These are phyloP conservation scores for Limnephilus marmoratus DNA, from an alignment of 2,888 invertebrate species.

Conservation along the genomic window DNA sequence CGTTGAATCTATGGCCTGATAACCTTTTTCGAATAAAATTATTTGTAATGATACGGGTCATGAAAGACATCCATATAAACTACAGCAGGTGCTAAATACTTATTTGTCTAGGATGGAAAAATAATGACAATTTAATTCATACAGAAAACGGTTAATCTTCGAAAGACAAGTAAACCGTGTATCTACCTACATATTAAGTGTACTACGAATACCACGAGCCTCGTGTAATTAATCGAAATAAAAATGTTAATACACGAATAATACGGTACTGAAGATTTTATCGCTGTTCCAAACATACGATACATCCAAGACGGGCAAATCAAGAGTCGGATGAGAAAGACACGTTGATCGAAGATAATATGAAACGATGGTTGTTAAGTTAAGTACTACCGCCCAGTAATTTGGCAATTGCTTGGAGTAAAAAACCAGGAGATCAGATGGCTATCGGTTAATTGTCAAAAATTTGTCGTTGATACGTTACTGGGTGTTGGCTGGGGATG, in stretches of 20 bases:
- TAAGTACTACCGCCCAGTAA: constrained; percentile 3
- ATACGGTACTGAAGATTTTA: constrained; percentile 38
- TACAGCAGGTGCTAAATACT: neutral
- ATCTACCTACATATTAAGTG: neutral
- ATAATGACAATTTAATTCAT: neutral
- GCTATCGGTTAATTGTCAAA: neutral
- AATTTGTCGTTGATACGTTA: neutral
- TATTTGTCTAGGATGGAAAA: neutral
- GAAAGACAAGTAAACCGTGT: neutral
- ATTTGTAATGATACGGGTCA: constrained; percentile 48
- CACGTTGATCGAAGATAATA: constrained; percentile 8
- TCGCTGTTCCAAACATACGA: constrained; percentile 7
- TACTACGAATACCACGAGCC: neutral
- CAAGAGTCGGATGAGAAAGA: constrained; percentile 30
- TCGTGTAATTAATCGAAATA: constrained; percentile 18
- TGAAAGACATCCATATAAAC: constrained; percentile 25
- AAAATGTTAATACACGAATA: constrained; percentile 30
- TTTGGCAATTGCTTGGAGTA: neutral
- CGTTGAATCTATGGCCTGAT: constrained; percentile 43
- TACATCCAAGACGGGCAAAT: constrained; percentile 37
- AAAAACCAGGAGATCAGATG: constrained; percentile 6
- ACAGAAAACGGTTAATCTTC: neutral
- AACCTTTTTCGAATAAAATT: constrained; percentile 42
- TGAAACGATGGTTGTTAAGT: neutral
- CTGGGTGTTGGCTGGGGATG: neutral